These are phyloP conservation scores for Brachyhypopomus gauderio DNA, from an alignment of 2,113 vertebrate species.

Conservation along the genomic window DNA sequence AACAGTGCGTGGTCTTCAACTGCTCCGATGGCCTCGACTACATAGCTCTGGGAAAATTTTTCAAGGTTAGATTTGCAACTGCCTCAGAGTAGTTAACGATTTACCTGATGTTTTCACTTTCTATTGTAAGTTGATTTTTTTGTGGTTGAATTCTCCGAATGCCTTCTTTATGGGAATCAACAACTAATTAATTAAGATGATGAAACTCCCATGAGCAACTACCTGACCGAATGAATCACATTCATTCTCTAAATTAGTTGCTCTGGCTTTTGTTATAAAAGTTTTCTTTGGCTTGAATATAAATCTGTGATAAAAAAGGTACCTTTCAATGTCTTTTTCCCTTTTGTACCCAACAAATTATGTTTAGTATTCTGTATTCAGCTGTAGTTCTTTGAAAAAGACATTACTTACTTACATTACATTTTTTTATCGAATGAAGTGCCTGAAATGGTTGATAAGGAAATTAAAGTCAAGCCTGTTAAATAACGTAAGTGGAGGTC, in stretches of 20 bases:
- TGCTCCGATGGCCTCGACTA: slow-evolving; percentile 92
- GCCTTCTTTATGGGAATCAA: too few species aligned
- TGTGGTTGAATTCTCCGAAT: too few species aligned
- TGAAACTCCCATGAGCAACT: too few species aligned
- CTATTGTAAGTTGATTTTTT: background rate
- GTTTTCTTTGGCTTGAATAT: background rate
- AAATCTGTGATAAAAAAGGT: background rate
- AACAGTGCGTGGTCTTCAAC: slow-evolving; percentile 91
- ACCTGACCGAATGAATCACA: too few species aligned
- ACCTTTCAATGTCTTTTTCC: background rate
- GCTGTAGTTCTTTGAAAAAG: background rate
- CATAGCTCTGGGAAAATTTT: slow-evolving; percentile 89
- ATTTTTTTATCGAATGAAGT: background rate
- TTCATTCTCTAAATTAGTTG: too few species aligned
- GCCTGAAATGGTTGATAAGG: background rate
- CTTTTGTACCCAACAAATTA: background rate
- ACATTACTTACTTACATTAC: background rate
- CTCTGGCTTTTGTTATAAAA: background rate
- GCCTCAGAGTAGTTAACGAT: background rate
- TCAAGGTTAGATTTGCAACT: slow-evolving; percentile 77
- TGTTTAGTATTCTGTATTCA: background rate
- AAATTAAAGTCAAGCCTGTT: slow-evolving; percentile 12
- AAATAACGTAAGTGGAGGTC: slow-evolving; percentile 11
- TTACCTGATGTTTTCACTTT: background rate
- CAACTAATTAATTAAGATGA: too few species aligned